Percentiles rank a stretch among this genome's conserved stretches.
Evolutionary conservation across 53 echinoderm and acorn worm species (phyloP).

Genomic region (Hippasteria phrygiana): DNA sequence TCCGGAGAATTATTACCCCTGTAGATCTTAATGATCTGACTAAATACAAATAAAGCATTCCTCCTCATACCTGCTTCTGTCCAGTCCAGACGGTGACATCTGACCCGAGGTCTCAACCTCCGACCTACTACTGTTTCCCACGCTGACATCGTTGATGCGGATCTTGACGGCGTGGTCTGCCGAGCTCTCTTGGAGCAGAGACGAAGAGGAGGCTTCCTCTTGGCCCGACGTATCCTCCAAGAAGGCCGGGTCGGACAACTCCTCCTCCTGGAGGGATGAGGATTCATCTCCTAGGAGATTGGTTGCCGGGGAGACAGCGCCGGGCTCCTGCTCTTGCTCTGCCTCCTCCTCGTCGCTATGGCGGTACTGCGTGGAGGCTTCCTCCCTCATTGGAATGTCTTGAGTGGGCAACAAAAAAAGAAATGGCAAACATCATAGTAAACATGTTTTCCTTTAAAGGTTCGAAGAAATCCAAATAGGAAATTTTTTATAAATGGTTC

Average conservation of each 20-base stretch:
- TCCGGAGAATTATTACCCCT: not conserved
- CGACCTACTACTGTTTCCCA: not conserved
- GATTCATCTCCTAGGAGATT: not conserved
- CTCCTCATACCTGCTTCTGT: conserved; percentile 12
- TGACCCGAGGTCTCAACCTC: conserved; percentile 37
- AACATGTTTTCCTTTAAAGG: too few species aligned
- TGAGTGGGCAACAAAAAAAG: not conserved
- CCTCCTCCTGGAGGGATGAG: too few species aligned
- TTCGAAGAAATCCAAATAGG: too few species aligned
- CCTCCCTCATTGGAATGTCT: conserved; percentile 58
- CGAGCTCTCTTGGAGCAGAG: not conserved
- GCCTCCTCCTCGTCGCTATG: conserved; percentile 30
- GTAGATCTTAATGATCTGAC: too few species aligned
- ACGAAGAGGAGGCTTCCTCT: not conserved
- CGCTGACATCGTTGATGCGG: conserved; percentile 30
- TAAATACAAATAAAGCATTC: not conserved
- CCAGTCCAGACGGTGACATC: conserved; percentile 5
- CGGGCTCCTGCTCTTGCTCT: not conserved
- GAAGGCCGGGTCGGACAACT: too few species aligned
- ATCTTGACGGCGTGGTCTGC: conserved; percentile 19
- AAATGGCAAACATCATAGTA: not conserved
- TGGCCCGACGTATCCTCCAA: too few species aligned
- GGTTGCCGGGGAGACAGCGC: not conserved
- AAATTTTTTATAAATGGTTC: too few species aligned
- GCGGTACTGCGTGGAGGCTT: conserved; percentile 17